Percentiles rank a stretch among this genome's conserved stretches.
These are phyloP conservation scores for Erythrocercus mccallii DNA, from an alignment of 2,113 vertebrate species.

Conservation along the genomic window DNA sequence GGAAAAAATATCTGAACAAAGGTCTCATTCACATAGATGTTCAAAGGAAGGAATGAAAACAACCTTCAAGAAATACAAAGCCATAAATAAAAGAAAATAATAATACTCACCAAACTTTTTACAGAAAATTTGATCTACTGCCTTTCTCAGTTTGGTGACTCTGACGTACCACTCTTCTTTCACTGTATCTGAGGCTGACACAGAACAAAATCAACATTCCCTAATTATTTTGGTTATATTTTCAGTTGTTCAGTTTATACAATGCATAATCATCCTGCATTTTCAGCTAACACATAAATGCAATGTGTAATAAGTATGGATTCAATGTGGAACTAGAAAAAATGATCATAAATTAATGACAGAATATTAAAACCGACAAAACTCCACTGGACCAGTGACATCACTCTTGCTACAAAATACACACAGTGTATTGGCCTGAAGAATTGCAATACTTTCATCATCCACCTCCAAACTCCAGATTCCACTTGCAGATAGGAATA, in stretches of 20 bases:
- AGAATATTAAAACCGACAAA: not conserved
- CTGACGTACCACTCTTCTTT: slow-evolving; percentile 76
- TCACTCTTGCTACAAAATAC: not conserved
- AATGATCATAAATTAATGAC: not conserved
- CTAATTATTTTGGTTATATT: not conserved
- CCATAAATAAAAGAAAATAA: not conserved
- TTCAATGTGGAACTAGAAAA: not conserved
- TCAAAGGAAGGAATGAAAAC: not conserved
- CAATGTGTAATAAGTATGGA: not conserved
- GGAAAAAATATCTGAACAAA: not conserved
- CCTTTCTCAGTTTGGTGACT: slow-evolving; percentile 74
- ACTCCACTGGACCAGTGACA: not conserved
- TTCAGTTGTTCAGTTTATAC: not conserved
- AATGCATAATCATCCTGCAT: not conserved
- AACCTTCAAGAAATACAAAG: not conserved
- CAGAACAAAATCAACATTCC: not conserved
- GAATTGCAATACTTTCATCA: not conserved
- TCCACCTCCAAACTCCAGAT: not conserved
- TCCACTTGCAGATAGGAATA: not conserved
- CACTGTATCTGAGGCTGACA: slow-evolving; percentile 3
- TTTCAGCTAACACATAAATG: not conserved
- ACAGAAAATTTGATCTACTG: slow-evolving; percentile 79
- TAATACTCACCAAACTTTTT: slow-evolving; percentile 71
- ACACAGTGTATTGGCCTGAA: not conserved
- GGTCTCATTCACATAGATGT: rapidly evolving